phyloP scores from a whole-genome alignment of 2,888 invertebrate genomes.

The Priocnemis perturbator region DNA sequence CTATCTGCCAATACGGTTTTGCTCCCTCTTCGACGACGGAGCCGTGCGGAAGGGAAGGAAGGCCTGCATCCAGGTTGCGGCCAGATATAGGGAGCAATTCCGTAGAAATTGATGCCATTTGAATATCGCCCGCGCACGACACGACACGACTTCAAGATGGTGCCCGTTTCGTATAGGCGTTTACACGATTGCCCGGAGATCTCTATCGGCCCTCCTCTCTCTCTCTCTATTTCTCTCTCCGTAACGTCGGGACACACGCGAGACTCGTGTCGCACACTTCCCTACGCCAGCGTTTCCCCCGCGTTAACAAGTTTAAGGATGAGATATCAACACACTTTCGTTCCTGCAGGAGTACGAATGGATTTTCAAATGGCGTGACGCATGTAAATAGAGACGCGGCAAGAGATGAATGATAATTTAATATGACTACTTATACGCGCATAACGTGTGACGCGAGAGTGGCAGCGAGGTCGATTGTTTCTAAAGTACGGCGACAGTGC shows the following conservation, averaged over 20 bases:
- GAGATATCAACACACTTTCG: too few species aligned
- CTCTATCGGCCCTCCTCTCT: constrained; percentile 41
- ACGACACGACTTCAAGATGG: constrained; percentile 53
- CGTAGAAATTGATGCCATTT: constrained; percentile 72
- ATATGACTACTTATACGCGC: too few species aligned
- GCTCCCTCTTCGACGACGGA: constrained; percentile 31
- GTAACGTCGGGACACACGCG: neutral
- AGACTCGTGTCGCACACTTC: neutral
- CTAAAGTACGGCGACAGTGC: too few species aligned
- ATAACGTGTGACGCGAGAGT: too few species aligned
- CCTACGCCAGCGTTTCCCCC: too few species aligned
- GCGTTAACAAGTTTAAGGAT: too few species aligned
- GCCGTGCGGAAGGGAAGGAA: constrained; percentile 20
- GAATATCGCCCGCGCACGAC: constrained; percentile 66
- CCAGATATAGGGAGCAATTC: constrained; percentile 67
- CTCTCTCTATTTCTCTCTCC: neutral
- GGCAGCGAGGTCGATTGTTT: too few species aligned
- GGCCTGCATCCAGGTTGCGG: constrained; percentile 53
- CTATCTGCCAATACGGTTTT: constrained; percentile 71
- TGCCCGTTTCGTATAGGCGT: constrained; percentile 51
- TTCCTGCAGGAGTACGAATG: too few species aligned
- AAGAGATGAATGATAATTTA: too few species aligned
- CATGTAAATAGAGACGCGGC: too few species aligned
- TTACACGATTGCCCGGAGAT: constrained; percentile 58
- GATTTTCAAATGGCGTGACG: too few species aligned